Conservation (phyloP, 2,113 vertebrate genomes). For the Monopterus albus region DNA sequence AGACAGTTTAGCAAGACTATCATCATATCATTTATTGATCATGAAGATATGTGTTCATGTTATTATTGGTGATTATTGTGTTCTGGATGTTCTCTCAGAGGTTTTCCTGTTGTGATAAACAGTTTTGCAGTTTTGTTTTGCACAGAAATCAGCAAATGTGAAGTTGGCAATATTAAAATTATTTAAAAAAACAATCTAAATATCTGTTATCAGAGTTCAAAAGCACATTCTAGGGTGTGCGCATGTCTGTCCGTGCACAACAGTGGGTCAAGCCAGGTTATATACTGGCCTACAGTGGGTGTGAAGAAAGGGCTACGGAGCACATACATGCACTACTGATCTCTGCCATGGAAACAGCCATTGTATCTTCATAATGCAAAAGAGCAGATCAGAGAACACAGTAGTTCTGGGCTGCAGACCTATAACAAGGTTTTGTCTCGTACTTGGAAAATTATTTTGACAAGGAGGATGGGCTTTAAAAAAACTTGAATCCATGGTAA, state of each 20-base stretch:
- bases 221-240: constrained; percentile 14
- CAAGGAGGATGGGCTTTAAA: not conserved
- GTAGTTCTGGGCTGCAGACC: not conserved
- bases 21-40: too few species aligned
- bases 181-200: too few species aligned
- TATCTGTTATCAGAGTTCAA: constrained; percentile 11
- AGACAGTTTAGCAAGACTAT: too few species aligned
- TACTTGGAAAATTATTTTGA: not conserved
- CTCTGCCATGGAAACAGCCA: constrained; percentile 25
- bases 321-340: constrained; percentile 40
- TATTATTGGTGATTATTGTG: not conserved
- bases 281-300: constrained; percentile 21
- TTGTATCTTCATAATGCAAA: constrained; percentile 19
- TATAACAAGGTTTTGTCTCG: constrained; percentile 20
- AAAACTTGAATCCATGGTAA: not conserved
- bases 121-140: not conserved
- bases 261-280: constrained; percentile 13
- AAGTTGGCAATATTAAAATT: not conserved
- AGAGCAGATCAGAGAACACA: constrained; percentile 18
- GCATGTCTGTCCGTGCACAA: constrained; percentile 27
- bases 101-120: not conserved
- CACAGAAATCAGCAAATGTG: not conserved
- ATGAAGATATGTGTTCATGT: too few species aligned
- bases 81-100: not conserved
- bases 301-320: constrained; percentile 19